Conservation (phyloP, 2,888 invertebrate species). For the Oligia strigilis region DNA sequence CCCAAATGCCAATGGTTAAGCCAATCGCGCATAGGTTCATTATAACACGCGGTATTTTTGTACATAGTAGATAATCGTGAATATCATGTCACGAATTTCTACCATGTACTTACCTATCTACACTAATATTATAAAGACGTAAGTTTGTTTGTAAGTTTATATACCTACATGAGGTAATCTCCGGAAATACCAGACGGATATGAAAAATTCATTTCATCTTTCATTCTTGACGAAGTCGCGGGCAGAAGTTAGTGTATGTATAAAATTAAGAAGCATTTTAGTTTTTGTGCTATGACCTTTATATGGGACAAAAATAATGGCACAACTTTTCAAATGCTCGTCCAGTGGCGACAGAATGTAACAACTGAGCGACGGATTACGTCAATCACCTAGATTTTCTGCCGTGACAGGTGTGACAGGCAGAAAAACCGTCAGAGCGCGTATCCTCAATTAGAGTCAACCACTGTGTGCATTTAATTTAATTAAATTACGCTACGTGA, state of each 20-base stretch:
- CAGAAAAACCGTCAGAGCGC: conserved; percentile 23
- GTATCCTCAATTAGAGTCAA: conserved; percentile 46
- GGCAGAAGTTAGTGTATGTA: background rate
- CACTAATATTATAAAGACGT: background rate
- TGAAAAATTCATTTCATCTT: background rate
- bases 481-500: background rate
- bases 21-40: background rate
- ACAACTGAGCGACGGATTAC: conserved; percentile 11
- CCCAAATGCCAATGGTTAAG: conserved; percentile 20
- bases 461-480: conserved; percentile 6
- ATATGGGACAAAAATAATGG: background rate
- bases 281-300: background rate
- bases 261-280: background rate
- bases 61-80: background rate
- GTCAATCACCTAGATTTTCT: conserved; percentile 20
- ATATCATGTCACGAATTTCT: background rate
- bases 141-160: background rate
- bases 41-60: conserved; percentile 1
- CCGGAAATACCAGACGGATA: background rate
- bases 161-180: background rate
- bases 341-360: conserved; percentile 7
- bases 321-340: background rate
- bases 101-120: background rate
- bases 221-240: background rate
- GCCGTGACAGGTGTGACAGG: background rate